Evolutionary conservation across 2,113 vertebrate genomes (phyloP), one percentile per base, ranked within the genome.

Genomic region (Micromys minutus): DNA sequence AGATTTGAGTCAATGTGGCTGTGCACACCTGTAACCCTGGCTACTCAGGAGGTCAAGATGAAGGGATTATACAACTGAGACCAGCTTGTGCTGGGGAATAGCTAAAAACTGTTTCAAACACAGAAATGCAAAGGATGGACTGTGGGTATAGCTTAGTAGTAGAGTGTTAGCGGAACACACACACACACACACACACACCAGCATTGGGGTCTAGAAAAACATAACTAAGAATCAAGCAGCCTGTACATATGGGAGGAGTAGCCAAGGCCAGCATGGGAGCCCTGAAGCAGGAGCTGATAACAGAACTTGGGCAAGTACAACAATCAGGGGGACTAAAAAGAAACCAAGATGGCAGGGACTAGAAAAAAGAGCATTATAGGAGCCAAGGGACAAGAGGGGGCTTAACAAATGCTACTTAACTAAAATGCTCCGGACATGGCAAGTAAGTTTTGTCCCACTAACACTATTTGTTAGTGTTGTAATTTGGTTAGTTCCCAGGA

Each of bases 371-470:
- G 47, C 76, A 81, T 76, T 19, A 45, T 0, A 47, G 7, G 31
- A 89, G 39, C 36, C 74, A 61, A 93, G n/a, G 52, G 9, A 83
- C 17, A 89, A 76, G 69, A 84, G 16, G 21, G 17, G 34, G 7
- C 88, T 7, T 77, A 89, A 92, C 22, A 95, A 83, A 91, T 89
- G 81, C 34, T 90, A 74, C 65, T 34, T 92, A 92, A 92, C 89
- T 17, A 63, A 94, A 93, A 80, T 80, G 88, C 15, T 47, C 19
- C 11, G 29, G 57, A 92, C 67, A 88, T 92, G 74, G 80, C 45
- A 47, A 65, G 57, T 81, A 76, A 67, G 74, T 76, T 77, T 17
- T 90, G 42, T 79, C 47, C 72, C 72, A 69, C 31, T 24, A 52
- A 52, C 50, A 52, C 50, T 42, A 92, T 42, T 55, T 95, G 88